These are phyloP conservation scores for Tenthredo scrophulariae DNA, from an alignment of 2,888 invertebrate species.

Conservation along the genomic window DNA sequence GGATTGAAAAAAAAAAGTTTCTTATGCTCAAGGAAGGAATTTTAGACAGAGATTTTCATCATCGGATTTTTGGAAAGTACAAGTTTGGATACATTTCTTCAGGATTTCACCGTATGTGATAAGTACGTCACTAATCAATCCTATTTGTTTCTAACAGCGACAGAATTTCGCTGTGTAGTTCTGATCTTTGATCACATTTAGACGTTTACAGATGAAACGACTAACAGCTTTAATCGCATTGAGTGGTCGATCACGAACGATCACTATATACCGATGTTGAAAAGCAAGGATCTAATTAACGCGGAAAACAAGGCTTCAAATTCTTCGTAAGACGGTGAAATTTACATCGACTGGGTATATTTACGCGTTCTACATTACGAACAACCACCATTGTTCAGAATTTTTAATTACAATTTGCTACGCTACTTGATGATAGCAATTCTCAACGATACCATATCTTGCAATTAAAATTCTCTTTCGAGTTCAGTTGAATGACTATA, in stretches of 20 bases:
- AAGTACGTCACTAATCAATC: too few species aligned
- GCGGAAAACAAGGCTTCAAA: neutral
- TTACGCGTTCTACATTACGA: neutral
- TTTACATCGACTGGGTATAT: neutral
- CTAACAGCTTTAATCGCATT: neutral
- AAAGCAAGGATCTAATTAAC: neutral
- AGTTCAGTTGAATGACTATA: neutral
- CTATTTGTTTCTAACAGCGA: neutral
- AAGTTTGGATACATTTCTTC: neutral
- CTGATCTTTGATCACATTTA: neutral
- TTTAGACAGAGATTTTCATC: neutral
- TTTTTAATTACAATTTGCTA: neutral
- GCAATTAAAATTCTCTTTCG: neutral
- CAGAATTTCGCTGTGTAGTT: neutral
- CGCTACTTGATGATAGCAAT: neutral
- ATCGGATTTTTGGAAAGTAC: neutral
- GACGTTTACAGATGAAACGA: neutral
- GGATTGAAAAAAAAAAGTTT: neutral
- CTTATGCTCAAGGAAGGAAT: neutral
- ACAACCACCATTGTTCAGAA: neutral
- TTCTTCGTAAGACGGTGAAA: neutral
- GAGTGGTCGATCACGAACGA: neutral
- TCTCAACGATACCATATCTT: neutral
- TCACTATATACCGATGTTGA: neutral
- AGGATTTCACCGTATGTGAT: too few species aligned